Evolutionary conservation across 2,888 invertebrate species (phyloP).

Genomic region (Dicranocentrus wangi): DNA sequence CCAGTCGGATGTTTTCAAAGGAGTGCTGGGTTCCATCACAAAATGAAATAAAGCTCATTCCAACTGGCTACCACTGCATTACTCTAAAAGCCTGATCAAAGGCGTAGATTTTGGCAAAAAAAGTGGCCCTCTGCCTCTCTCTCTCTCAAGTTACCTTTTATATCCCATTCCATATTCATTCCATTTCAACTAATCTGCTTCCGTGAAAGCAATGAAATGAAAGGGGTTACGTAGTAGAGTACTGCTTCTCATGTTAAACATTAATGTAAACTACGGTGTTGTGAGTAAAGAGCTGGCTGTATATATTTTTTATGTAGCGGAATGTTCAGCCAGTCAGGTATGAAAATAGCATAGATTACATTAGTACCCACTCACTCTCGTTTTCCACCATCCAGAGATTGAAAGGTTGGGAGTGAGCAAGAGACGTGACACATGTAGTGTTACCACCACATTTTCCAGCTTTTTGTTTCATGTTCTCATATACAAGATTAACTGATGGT

Average conservation of each 20-base stretch:
- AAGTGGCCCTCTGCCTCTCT: too few relatives aligned
- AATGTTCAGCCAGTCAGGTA: too few relatives aligned
- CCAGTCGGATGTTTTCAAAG: constrained; percentile 4
- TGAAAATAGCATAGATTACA: too few relatives aligned
- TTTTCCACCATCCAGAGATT: constrained; percentile 9
- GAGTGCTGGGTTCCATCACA: neutral
- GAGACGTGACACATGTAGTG: constrained; percentile 12
- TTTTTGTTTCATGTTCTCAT: neutral
- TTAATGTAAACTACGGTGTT: too few relatives aligned
- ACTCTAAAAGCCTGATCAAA: constrained; percentile 10
- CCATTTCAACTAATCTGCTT: constrained; percentile 31
- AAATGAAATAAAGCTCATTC: neutral
- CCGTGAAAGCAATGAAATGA: constrained; percentile 32
- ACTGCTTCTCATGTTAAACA: too few relatives aligned
- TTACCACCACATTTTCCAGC: constrained; percentile 23
- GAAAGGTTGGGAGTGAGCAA: constrained; percentile 18
- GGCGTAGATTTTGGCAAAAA: too few relatives aligned
- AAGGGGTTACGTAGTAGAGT: too few relatives aligned
- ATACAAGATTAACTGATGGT: too few relatives aligned
- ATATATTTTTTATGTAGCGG: too few relatives aligned
- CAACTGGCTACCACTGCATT: neutral
- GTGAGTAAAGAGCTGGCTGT: too few relatives aligned
- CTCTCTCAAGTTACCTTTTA: neutral
- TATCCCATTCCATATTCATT: constrained; percentile 31
- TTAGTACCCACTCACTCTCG: too few relatives aligned